Percentiles rank a stretch among this genome's conserved stretches.
Conservation (phyloP, 2,797 vertebrate genomes). For the Channallabes apus region DNA sequence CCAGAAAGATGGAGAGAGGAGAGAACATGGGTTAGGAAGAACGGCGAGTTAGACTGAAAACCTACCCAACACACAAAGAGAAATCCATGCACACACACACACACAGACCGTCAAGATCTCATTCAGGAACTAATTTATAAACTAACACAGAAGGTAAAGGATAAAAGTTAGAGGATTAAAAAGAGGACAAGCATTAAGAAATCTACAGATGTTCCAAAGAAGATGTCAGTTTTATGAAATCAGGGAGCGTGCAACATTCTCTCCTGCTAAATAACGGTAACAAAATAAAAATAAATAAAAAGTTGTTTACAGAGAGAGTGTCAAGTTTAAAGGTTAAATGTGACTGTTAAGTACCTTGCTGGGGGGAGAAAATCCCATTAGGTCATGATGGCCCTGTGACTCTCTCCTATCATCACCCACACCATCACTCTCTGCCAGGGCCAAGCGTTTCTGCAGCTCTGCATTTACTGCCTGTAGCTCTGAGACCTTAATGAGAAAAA, state of each 20-base stretch:
- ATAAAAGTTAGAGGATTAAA: conserved; percentile 53
- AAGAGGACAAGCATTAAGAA: conserved; percentile 61
- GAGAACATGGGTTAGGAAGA: conserved; percentile 56
- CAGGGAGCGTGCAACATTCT: background rate
- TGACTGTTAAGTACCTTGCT: background rate
- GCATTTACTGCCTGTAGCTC: conserved; percentile 82
- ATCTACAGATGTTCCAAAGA: conserved; percentile 8
- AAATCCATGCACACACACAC: background rate
- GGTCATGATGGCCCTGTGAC: conserved; percentile 29
- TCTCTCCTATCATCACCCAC: conserved; percentile 13
- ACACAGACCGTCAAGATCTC: background rate
- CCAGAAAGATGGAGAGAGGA: conserved; percentile 58
- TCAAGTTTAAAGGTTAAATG: background rate
- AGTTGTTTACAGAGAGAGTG: background rate
- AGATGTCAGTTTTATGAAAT: background rate
- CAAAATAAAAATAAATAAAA: background rate
- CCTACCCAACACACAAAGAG: conserved; percentile 22
- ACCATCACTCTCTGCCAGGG: conserved; percentile 61
- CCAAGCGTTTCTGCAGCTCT: conserved; percentile 75
- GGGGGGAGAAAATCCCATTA: conserved; percentile 36
- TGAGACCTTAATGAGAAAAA: conserved; percentile 72
- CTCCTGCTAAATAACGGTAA: background rate
- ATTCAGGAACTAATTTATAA: conserved; percentile 9
- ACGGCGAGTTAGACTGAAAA: conserved; percentile 31
- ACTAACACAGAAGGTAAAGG: conserved; percentile 44